These are phyloP conservation scores for Bombus breviceps DNA, from an alignment of 1,140 invertebrate genomes.

Conservation along the genomic window DNA sequence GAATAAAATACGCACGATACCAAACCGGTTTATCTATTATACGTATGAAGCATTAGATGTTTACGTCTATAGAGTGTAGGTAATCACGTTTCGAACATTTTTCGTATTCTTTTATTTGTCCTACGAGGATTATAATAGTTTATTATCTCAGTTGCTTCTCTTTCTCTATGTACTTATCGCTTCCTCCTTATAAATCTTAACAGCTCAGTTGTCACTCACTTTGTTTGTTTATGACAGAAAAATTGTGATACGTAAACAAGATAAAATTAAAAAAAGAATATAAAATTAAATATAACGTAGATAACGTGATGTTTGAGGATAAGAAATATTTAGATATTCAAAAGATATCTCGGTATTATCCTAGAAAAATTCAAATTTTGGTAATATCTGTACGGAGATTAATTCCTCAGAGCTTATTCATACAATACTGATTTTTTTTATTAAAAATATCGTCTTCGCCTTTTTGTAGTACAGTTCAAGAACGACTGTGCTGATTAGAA, in stretches of 20 bases:
- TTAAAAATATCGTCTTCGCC: neutral
- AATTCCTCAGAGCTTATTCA: neutral
- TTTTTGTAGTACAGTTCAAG: neutral
- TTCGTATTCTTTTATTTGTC: neutral
- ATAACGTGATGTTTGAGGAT: neutral
- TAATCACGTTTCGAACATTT: neutral
- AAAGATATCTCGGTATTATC: too few species aligned
- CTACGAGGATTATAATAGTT: neutral
- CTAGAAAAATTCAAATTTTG: neutral
- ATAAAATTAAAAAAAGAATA: neutral
- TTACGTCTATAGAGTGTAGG: neutral
- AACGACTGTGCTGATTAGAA: neutral
- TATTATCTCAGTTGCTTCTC: neutral
- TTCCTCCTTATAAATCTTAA: neutral
- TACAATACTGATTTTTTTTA: neutral
- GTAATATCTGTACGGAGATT: neutral
- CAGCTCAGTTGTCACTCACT: neutral
- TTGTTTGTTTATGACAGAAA: too few species aligned
- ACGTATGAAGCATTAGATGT: neutral
- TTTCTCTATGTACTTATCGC: neutral
- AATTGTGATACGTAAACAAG: neutral
- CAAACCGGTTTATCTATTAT: conserved; percentile 26
- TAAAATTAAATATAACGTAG: neutral
- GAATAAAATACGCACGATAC: neutral
- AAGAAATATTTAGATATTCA: neutral